Evolutionary conservation across 2,113 vertebrate genomes (phyloP).

Genomic region (Colossoma macropomum): DNA sequence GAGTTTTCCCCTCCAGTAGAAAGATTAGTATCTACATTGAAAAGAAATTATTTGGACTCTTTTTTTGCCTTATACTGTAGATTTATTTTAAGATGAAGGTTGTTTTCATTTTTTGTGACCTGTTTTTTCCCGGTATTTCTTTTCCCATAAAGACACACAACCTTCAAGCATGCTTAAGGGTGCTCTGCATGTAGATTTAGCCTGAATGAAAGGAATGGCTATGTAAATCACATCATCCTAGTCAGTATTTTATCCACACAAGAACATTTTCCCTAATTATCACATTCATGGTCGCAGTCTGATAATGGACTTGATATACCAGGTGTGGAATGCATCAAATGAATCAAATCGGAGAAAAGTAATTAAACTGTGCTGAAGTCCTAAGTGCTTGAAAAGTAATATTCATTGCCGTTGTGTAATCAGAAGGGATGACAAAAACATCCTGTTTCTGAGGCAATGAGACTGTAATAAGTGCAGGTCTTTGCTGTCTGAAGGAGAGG

Average conservation of each 20-base stretch:
- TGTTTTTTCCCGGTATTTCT: too few species aligned
- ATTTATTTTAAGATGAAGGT: neutral
- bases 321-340: conserved; percentile 27
- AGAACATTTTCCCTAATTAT: conserved; percentile 1
- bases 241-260: neutral
- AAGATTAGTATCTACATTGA: neutral
- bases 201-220: neutral
- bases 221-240: neutral
- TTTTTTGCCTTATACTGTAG: neutral
- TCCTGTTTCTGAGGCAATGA: conserved; percentile 9
- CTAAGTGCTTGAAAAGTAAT: conserved; percentile 31
- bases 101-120: neutral
- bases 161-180: neutral
- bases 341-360: conserved; percentile 30
- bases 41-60: too few species aligned
- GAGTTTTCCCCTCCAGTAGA: neutral
- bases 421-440: conserved; percentile 26
- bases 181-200: neutral
- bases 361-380: conserved; percentile 27
- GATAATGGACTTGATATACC: conserved; percentile 33
- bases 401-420: conserved; percentile 40
- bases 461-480: conserved; percentile 14
- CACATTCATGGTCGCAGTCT: neutral
- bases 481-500: conserved; percentile 11
- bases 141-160: neutral